Conservation (phyloP, 2,113 vertebrate genomes). For the Cyanistes caeruleus region DNA sequence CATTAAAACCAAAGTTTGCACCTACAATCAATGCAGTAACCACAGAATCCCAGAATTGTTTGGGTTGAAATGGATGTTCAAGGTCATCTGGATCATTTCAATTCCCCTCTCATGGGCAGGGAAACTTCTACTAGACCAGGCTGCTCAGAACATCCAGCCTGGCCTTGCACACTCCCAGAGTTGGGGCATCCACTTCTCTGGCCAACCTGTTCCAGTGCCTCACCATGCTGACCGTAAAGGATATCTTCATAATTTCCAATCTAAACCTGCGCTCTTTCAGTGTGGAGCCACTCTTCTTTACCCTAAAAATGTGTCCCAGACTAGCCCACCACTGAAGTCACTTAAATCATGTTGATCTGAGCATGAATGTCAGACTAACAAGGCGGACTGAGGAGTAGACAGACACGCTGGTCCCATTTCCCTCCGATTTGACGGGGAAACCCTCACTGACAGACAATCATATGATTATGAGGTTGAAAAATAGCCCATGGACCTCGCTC, state of each 20-base stretch:
- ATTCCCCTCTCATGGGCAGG: accelerated
- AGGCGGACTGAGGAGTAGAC: accelerated
- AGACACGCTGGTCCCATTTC: accelerated
- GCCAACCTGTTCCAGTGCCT: neutral
- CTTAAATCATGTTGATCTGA: too few relatives aligned
- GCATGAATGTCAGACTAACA: accelerated
- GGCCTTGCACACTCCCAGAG: accelerated
- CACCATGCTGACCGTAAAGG: accelerated
- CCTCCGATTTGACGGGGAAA: neutral
- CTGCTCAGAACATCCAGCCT: neutral
- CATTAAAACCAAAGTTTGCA: neutral
- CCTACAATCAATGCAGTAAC: neutral
- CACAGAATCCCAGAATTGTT: neutral
- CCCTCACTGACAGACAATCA: neutral
- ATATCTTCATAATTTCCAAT: neutral
- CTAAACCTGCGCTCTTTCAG: neutral
- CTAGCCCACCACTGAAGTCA: accelerated
- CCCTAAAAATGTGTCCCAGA: neutral
- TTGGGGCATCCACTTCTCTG: neutral
- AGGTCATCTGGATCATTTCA: neutral
- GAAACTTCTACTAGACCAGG: neutral
- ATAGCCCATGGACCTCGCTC: neutral
- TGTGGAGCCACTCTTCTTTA: too few relatives aligned
- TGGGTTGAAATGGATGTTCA: neutral
- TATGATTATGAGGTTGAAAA: neutral